Conservation (phyloP, 2,113 vertebrate genomes). For the Anoplopoma fimbria region DNA sequence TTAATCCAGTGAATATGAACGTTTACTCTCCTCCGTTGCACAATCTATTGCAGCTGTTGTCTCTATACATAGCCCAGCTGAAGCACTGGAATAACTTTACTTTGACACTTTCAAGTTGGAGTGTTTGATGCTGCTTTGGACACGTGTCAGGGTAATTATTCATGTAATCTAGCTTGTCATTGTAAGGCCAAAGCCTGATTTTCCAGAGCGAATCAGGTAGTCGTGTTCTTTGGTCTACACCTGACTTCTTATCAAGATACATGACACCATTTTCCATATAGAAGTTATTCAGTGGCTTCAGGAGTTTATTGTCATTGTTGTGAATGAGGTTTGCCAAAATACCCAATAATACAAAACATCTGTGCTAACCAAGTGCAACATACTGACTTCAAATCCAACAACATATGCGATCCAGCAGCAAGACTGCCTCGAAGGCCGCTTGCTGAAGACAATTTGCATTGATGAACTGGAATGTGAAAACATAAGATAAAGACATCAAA, state of each 20-base stretch:
- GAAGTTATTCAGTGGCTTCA: constrained; percentile 29
- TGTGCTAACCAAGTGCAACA: constrained; percentile 46
- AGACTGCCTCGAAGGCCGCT: constrained; percentile 39
- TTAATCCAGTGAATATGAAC: constrained; percentile 75
- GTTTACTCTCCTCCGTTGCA: constrained; percentile 65
- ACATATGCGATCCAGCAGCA: constrained; percentile 57
- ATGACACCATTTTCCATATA: constrained; percentile 13
- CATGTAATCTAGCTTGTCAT: constrained; percentile 57
- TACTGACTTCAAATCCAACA: constrained; percentile 39
- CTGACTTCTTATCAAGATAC: constrained; percentile 18
- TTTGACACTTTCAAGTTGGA: constrained; percentile 77
- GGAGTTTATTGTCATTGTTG: constrained; percentile 47
- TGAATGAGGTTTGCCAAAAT: constrained; percentile 48
- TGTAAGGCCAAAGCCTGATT: constrained; percentile 33
- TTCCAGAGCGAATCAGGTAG: constrained; percentile 41
- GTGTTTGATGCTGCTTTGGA: constrained; percentile 68
- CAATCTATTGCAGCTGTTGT: constrained; percentile 83
- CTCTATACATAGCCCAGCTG: constrained; percentile 69
- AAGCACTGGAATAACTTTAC: constrained; percentile 79
- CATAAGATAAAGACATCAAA: constrained; percentile 57
- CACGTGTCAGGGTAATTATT: constrained; percentile 64
- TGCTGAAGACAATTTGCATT: constrained; percentile 58
- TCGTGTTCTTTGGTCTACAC: constrained; percentile 31
- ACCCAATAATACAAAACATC: constrained; percentile 57
- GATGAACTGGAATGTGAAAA: constrained; percentile 55